A percentile compares a stretch with the other conserved stretches of the same genome.
phyloP scores from a whole-genome alignment of 2,888 invertebrate species.

The Hymenopus coronatus region DNA sequence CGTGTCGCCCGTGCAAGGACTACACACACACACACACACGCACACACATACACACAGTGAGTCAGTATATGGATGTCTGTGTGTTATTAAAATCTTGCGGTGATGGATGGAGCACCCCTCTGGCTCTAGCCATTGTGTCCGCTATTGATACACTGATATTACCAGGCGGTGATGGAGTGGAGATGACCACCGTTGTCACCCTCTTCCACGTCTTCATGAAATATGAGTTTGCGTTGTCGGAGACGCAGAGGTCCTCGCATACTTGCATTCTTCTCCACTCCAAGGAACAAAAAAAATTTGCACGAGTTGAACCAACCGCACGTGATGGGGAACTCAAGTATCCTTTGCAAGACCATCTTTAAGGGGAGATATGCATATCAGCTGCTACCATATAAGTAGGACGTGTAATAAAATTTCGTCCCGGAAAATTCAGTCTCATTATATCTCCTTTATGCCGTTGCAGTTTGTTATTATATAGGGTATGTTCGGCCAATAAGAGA shows the following conservation, averaged over 20 bases:
- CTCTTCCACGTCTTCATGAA: slow-evolving; percentile 30
- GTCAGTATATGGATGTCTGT: slow-evolving; percentile 25
- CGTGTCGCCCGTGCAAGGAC: slow-evolving; percentile 24
- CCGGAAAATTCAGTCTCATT: too few relatives aligned
- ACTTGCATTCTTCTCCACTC: not conserved
- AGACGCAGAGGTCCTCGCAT: not conserved
- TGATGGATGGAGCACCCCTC: slow-evolving; percentile 36
- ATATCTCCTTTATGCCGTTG: not conserved
- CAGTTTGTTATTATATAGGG: too few relatives aligned
- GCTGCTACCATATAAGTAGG: too few relatives aligned
- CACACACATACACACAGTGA: not conserved
- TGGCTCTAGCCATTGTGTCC: slow-evolving; percentile 24
- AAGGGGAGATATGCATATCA: not conserved
- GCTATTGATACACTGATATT: slow-evolving; percentile 34
- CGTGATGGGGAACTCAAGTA: not conserved
- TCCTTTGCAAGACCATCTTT: too few relatives aligned
- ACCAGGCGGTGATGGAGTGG: slow-evolving; percentile 31
- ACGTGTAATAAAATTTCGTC: too few relatives aligned
- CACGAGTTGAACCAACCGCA: not conserved
- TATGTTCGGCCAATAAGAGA: too few relatives aligned
- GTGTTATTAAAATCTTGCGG: slow-evolving; percentile 39
- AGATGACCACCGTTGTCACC: slow-evolving; percentile 27
- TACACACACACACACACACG: slow-evolving; percentile 6
- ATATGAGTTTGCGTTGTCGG: slow-evolving; percentile 25
- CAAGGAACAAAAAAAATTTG: not conserved